These are phyloP conservation scores for Ophonus ardosiacus DNA, from an alignment of 2,888 invertebrate species.

Conservation along the genomic window DNA sequence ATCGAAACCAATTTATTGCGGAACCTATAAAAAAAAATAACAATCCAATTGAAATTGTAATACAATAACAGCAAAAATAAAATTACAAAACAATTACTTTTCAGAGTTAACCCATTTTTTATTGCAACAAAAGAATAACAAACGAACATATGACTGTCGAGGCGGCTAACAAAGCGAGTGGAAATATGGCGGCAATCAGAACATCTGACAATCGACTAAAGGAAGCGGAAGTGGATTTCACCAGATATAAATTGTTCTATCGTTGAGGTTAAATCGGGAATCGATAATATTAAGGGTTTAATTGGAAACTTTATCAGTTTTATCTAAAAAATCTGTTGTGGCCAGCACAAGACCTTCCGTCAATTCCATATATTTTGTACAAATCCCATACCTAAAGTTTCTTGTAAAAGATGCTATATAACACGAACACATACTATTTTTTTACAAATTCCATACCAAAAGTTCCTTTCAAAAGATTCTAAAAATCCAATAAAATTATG, in stretches of 20 bases:
- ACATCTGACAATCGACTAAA: slow-evolving; percentile 4
- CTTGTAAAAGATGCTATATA: too few relatives aligned
- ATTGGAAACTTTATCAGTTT: neutral
- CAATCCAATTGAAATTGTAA: too few relatives aligned
- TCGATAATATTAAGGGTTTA: neutral
- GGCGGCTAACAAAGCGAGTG: neutral
- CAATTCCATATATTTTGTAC: too few relatives aligned
- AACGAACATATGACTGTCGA: neutral
- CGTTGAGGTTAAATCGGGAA: neutral
- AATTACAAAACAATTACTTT: neutral
- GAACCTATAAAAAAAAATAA: too few relatives aligned
- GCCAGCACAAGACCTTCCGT: too few relatives aligned
- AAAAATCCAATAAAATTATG: too few relatives aligned
- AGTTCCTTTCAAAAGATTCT: too few relatives aligned
- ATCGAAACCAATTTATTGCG: neutral
- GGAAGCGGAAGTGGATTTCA: slow-evolving; percentile 13
- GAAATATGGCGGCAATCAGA: slow-evolving; percentile 23
- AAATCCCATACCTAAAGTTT: too few relatives aligned
- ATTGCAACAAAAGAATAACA: neutral
- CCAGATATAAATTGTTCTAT: neutral
- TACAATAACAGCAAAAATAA: neutral
- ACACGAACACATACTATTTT: too few relatives aligned
- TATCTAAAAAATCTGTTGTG: too few relatives aligned
- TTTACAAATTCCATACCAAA: too few relatives aligned
- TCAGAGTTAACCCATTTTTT: neutral